Evolutionary conservation across 2,113 vertebrate species (phyloP), one percentile per base, ranked within the genome.

Genomic region (Mormoops blainvillei): DNA sequence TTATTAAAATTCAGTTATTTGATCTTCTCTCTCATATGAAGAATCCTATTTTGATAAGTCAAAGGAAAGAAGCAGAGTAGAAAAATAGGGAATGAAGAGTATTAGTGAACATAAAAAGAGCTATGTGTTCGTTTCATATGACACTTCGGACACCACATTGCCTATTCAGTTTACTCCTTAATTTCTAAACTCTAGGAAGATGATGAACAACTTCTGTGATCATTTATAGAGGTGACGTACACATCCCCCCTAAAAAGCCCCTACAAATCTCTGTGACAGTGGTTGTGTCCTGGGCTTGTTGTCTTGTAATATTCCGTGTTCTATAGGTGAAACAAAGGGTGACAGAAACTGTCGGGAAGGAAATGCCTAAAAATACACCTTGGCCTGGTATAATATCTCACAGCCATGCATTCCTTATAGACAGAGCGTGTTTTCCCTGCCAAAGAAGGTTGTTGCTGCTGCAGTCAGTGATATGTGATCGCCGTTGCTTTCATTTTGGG

Each of bases 71-170:
- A 31, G 5, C 15, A 76, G 3, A 48, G 26, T 48, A 10, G 48
- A 31, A 38, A 92, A 84, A 58, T 28, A 19, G 45, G 7, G 14
- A 73, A 43, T n/a, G 11, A 52, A 52, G 1, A 70, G 24, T 61
- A 26, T 61, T 12, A 61, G 58, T 26, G 12, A 26, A n/a, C n/a
- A n/a, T n/a, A 95, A 91, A 94, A 76, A 87, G 84, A 95, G 28
- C 19, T 87, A 87, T 92, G 87, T 86, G 8, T 96, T 97, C 95
- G 78, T 96, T 95, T 97, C 96, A 87, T 97, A 94, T 83, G 93
- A 96, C 78, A 94, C 77, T 95, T 97, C 95, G 93, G 95, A 91
- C 94, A 90, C 94, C 92, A 87, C 63, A 91, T 96, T 97, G 95
- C 97, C 97, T 97, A 96, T 70, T 96, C 63, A 14, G 24, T 96